Conservation (phyloP, 35 echinoderm and acorn worm genomes). For the Acanthaster planci region DNA sequence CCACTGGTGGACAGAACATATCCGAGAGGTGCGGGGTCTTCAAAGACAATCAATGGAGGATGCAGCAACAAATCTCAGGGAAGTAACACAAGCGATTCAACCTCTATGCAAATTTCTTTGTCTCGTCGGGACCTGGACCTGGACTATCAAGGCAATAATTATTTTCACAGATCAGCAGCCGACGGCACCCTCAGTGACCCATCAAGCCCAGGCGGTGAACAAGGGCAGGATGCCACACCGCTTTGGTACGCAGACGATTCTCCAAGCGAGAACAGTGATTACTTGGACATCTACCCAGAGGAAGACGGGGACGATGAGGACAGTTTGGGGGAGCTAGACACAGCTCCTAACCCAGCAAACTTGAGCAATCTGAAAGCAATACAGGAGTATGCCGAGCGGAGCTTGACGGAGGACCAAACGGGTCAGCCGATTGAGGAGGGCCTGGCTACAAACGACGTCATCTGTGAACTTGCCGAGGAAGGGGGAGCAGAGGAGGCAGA, state of each 20-base stretch:
- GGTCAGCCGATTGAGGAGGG: constrained; percentile 60
- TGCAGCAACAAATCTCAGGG: constrained; percentile 42
- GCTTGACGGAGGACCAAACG: constrained; percentile 46
- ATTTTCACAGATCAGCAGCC: neutral
- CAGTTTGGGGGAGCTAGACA: neutral
- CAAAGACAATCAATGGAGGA: neutral
- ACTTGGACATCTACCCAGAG: constrained; percentile 16
- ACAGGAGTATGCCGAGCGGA: constrained; percentile 71
- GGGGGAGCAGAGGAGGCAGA: constrained; percentile 26
- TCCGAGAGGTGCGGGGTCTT: neutral
- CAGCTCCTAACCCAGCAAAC: neutral
- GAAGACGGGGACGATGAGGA: constrained; percentile 20
- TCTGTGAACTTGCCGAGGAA: constrained; percentile 46
- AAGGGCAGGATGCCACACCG: neutral
- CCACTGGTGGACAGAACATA: neutral
- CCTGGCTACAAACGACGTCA: constrained; percentile 51
- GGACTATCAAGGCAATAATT: constrained; percentile 26
- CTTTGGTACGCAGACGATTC: constrained; percentile 13
- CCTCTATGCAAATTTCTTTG: constrained; percentile 43
- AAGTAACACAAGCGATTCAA: constrained; percentile 39
- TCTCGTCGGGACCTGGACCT: neutral
- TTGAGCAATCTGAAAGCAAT: constrained; percentile 59
- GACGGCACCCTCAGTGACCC: neutral
- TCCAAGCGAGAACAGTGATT: neutral
- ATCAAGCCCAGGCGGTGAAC: neutral